These are phyloP conservation scores for Lutjanus argentimaculatus DNA, from an alignment of 2,797 vertebrate genomes.

Conservation along the genomic window DNA sequence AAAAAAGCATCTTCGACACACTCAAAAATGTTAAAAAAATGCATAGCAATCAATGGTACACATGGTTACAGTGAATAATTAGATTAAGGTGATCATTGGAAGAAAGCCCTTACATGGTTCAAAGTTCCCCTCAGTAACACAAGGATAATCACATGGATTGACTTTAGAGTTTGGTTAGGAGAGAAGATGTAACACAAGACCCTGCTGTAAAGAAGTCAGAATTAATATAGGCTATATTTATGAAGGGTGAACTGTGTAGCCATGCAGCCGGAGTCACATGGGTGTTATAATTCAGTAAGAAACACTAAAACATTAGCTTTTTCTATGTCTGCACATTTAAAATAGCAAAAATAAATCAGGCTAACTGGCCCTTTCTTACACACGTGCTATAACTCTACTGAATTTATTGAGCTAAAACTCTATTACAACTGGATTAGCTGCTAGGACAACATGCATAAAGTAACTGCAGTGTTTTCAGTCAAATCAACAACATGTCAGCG, in stretches of 20 bases:
- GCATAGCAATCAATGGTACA: constrained; percentile 72
- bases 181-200: constrained; percentile 27
- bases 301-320: constrained; percentile 10
- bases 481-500: not conserved
- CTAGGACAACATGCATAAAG: constrained; percentile 16
- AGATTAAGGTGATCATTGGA: constrained; percentile 62
- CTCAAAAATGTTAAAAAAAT: constrained; percentile 57
- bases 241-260: constrained; percentile 18
- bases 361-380: not conserved
- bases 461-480: not conserved
- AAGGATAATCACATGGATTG: constrained; percentile 9
- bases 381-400: not conserved
- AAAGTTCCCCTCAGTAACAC: constrained; percentile 37
- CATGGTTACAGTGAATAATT: constrained; percentile 52
- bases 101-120: constrained; percentile 76
- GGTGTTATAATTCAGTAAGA: constrained; percentile 5
- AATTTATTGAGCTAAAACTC: not conserved
- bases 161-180: constrained; percentile 8
- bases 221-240: constrained; percentile 7
- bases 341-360: not conserved
- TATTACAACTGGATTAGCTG: constrained; percentile 8
- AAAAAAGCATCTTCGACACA: constrained; percentile 30
- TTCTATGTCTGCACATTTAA: not conserved
- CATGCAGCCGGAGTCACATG: constrained; percentile 4
- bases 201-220: constrained; percentile 15